These are phyloP conservation scores for Oscheius sp. DNA, from an alignment of 1,140 invertebrate genomes.

Conservation along the genomic window DNA sequence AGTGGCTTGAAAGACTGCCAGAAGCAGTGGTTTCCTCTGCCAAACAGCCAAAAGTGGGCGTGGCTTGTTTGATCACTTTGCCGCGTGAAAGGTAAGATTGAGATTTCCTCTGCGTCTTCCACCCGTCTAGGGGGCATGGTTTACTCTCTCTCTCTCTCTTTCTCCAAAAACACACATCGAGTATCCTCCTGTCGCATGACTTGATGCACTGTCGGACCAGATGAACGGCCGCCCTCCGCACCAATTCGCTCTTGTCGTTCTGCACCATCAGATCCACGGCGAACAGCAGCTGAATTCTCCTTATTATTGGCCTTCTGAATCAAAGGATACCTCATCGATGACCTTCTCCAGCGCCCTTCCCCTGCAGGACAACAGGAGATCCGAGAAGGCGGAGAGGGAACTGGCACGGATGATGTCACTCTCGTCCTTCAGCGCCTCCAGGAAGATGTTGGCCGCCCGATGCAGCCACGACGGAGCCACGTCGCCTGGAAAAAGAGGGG, in stretches of 20 bases:
- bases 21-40: no score
- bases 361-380: neutral
- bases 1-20: no score
- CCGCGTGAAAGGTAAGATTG: no score
- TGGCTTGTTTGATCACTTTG: no score
- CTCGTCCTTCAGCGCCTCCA: conserved; percentile 3
- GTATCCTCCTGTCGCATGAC: neutral
- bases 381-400: neutral
- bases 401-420: neutral
- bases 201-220: conserved; percentile 20
- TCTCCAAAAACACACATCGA: neutral
- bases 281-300: conserved; percentile 40
- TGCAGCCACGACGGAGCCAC: conserved; percentile 47
- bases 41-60: no score
- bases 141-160: no score
- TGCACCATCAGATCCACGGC: conserved; percentile 28
- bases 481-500: conserved; percentile 34
- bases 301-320: neutral
- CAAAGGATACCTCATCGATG: neutral
- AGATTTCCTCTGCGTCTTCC: no score
- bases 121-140: no score
- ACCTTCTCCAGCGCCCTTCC: neutral
- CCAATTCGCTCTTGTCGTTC: conserved; percentile 12
- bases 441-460: conserved; percentile 30
- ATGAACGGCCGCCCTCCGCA: conserved; percentile 42